These are phyloP conservation scores for Rhynchonycteris naso DNA, from an alignment of 2,797 vertebrate genomes.

Conservation along the genomic window DNA sequence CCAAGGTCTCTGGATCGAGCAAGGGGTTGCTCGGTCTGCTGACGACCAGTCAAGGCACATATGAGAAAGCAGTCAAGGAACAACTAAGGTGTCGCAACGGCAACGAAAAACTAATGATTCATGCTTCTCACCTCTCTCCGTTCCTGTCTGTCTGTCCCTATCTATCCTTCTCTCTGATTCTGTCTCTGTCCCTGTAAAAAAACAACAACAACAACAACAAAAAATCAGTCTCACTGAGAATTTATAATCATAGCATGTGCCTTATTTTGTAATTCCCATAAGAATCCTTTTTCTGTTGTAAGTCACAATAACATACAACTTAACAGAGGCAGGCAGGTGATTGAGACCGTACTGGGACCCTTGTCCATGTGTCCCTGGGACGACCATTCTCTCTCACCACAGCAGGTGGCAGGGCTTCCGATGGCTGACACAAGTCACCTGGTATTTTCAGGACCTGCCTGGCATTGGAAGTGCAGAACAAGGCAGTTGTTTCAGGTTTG, in stretches of 20 bases:
- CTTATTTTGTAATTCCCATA: background rate
- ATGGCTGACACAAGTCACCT: background rate
- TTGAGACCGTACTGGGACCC: background rate
- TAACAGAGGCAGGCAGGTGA: background rate
- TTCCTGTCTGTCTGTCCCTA: too few relatives aligned
- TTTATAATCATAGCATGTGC: background rate
- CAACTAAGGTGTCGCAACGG: too few relatives aligned
- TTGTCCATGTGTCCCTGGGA: background rate
- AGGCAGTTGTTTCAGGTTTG: background rate
- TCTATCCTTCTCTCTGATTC: too few relatives aligned
- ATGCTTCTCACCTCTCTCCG: too few relatives aligned
- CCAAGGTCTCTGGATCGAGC: too few relatives aligned
- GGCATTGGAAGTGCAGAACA: rapidly evolving
- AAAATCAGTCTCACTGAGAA: too few relatives aligned
- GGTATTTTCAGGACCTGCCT: background rate
- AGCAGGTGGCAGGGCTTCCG: rapidly evolving
- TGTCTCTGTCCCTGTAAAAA: too few relatives aligned
- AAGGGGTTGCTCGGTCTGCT: too few relatives aligned
- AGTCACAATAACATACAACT: background rate
- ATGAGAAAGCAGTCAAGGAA: too few relatives aligned
- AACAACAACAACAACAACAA: too few relatives aligned
- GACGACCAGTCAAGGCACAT: too few relatives aligned
- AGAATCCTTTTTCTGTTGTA: background rate
- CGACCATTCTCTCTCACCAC: rapidly evolving
- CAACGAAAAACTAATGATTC: too few relatives aligned